Conservation (phyloP, 2,888 invertebrate genomes). For the Drosophila emarginata region DNA sequence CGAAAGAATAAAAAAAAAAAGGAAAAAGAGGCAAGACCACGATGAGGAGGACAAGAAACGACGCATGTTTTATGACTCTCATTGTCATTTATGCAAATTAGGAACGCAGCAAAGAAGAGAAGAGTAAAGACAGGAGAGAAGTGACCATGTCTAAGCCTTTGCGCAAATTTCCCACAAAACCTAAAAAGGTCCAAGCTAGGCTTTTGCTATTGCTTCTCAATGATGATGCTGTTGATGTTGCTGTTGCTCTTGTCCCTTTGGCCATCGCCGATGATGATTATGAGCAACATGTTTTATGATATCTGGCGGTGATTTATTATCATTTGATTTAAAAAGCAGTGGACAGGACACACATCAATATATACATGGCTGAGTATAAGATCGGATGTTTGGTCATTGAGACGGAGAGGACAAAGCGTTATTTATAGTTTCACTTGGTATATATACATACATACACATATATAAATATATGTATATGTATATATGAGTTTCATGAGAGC, state of each 20-base stretch:
- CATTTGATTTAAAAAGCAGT: constrained; percentile 81
- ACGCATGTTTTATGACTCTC: constrained; percentile 80
- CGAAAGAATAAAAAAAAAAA: constrained; percentile 17
- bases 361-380: not conserved
- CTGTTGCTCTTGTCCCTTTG: not conserved
- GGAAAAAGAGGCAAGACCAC: constrained; percentile 34
- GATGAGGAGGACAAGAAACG: constrained; percentile 58
- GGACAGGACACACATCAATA: constrained; percentile 77
- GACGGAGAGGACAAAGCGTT: constrained; percentile 54
- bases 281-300: constrained; percentile 81
- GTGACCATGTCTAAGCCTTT: constrained; percentile 62
- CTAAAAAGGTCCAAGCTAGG: constrained; percentile 6
- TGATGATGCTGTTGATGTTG: too few species aligned
- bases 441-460: too few species aligned
- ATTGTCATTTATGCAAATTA: constrained; percentile 79
- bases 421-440: constrained; percentile 63
- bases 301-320: constrained; percentile 81
- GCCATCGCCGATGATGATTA: constrained; percentile 61
- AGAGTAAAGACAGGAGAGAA: constrained; percentile 33
- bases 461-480: too few species aligned
- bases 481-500: constrained; percentile 71
- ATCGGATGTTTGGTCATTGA: constrained; percentile 25
- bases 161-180: constrained; percentile 69
- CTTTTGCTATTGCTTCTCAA: constrained; percentile 58
- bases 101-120: constrained; percentile 44